These are phyloP conservation scores for Cryptoprocta ferox DNA, from an alignment of 2,797 vertebrate genomes.

Conservation along the genomic window DNA sequence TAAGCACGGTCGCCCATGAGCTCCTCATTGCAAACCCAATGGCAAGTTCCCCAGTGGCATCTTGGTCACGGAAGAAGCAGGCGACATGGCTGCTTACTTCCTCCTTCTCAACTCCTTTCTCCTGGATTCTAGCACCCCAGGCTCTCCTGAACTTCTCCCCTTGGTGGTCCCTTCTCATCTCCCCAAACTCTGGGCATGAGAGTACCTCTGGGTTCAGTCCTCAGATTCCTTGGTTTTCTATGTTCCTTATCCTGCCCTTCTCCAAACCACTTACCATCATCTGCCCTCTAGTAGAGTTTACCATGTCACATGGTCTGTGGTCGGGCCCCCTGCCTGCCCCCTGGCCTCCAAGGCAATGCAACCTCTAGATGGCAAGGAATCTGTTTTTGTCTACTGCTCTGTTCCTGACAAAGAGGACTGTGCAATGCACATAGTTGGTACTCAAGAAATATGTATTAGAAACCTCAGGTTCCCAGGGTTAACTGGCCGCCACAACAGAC, in stretches of 20 bases:
- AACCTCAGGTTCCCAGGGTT: neutral
- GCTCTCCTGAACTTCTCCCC: neutral
- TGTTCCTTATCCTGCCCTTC: neutral
- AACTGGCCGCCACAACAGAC: neutral
- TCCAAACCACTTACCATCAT: rapidly evolving
- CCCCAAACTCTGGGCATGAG: neutral
- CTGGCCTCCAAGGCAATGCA: neutral
- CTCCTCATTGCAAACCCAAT: neutral
- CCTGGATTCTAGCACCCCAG: neutral
- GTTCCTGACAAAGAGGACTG: neutral
- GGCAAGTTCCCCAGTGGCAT: neutral
- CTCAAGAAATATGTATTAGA: neutral
- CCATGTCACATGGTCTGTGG: neutral
- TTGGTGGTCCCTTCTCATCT: neutral
- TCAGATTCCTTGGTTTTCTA: neutral
- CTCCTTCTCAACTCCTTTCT: neutral
- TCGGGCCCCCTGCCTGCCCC: neutral
- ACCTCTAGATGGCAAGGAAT: neutral
- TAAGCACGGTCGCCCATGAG: neutral
- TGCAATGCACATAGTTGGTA: neutral
- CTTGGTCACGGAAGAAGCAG: rapidly evolving
- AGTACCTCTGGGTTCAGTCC: neutral
- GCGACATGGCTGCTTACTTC: rapidly evolving
- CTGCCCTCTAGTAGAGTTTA: neutral
- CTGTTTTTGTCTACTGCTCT: neutral